Base-by-base conservation (phyloP, 2,113 vertebrate genomes). In the Leucopternis melanops region DNA sequence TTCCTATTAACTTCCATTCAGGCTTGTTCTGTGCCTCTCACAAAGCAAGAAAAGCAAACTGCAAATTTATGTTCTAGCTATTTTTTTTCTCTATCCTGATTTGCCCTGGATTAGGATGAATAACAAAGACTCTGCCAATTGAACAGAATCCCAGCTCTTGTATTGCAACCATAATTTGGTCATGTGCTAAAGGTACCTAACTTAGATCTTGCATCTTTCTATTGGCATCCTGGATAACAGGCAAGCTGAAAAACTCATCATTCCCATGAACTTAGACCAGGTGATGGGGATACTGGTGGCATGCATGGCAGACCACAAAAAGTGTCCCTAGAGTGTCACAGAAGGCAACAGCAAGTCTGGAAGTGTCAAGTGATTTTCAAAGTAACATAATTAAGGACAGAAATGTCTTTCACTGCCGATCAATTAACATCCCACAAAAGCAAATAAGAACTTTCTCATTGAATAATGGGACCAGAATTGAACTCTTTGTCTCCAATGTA, bases 21-120 rank as follows among this genome's bases (percentile, higher is more conserved):
- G 38, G 58, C 57, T 93, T 49, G 45, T 57, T 81, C 70, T 62
- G 34, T 55, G 80, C 57, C 12, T 88, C 25, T 91, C 6, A 4
- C 40, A 91, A 90, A 84, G 47, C 40, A 82, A 85, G 47, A 81
- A 71, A 95, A 94, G 67, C 47, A 88, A 92, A 59, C 45, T 78
- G 54, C 50, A 85, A 67, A 89, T 81, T 67, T 66, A 69, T 62
- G 55, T 40, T 67, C 47, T 10, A 66, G 63, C 29, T 92, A 34
- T 32, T 79, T 67, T 80, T 63, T 47, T 38, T 6, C 25, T 88
- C 27, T 81, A 5, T 36, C 74, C 66, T 55, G n/a, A 86, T 57
- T 92, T 97, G 65, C 63, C 77, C 54, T 90, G 81, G 63, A 67
- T 83, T 81, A 73, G 61, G 49, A 65, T 54, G 71, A 96, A 92